Evolutionary conservation across 2,113 vertebrate genomes (phyloP), one percentile per base, ranked within the genome.

Genomic region (Myotis davidii): DNA sequence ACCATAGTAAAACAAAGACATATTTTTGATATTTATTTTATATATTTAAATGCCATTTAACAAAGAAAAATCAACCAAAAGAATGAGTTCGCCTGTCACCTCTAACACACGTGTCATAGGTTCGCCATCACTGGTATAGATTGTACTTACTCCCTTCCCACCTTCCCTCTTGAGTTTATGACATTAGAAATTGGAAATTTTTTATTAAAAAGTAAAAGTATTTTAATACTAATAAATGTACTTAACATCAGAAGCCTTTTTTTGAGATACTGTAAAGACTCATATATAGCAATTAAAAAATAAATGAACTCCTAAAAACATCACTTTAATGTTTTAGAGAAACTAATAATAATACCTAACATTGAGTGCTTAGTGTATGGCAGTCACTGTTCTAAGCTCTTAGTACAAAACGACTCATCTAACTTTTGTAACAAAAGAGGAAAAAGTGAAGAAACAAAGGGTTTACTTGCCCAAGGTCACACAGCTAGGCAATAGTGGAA

Each of bases 121-220:
- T 42, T 42, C 42, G 1, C 42, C 42, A 42, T 42, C 42, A 42
- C 42, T 42, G 42, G 37, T 39, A 39, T 39, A 39, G 37, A 12
- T 48, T 79, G 25, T 52, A 45, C n/a, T 95, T 92, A 95, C 59
- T 59, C 56, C 56, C 56, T 10, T 90, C 64, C 83, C 85, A 81
- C 27, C 12, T 65, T 67, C 23, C 39, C 56, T 92, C 32, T 86
- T 52, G 50, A 79, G 27, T 94, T 86, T 29, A 25, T 70, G 20
- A 74, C 59, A 73, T 29, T 69, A 65, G 70, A 74, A 76, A 76
- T 52, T 61, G 39, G 13, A 83, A 72, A 59, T 79, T 54, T 48
- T 56, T 69, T 67, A 77, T 65, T 84, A 61, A 69, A 84, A 94
- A 94, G 16, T 76, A 20, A 86, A 52, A 37, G 23, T 67, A 25